Evolutionary conservation across 2,113 vertebrate genomes (phyloP), one percentile per base, ranked within the genome.

Genomic region (Hepsetus odoe): DNA sequence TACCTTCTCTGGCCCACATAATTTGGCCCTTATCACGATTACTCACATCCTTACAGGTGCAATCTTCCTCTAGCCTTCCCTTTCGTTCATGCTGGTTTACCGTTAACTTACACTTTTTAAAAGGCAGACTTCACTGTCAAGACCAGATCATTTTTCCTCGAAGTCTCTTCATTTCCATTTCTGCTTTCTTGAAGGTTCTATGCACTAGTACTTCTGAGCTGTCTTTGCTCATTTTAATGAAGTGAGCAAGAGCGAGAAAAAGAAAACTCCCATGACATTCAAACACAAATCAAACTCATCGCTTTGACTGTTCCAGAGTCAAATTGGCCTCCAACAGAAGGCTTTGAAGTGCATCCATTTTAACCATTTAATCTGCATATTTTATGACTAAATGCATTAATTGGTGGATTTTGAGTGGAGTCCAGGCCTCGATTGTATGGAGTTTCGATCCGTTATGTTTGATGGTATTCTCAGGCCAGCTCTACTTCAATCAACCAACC

Each of bases 261-360:
- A 67, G 56, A 51, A 79, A 75, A 81, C 82, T 88, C 81, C 86
- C 86, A 69, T 79, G 84, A 86, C 84, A 89, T 81, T 80, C 38
- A 35, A 83, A 77, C 70, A 76, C 62, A 80, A 83, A 85, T 79
- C 74, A 74, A 84, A 88, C 86, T 84, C 82, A 80, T 51, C 38
- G 82, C 87, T 80, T 86, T 84, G 84, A 76, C 83, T 86, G 84
- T 84, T 85, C 65, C 1, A 35, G 84, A 85, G 84, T 85, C 80
- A 81, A 85, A 72, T 85, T 86, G 79, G 73, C 83, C 86, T 74
- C 76, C 73, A 79, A 85, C 83, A 81, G 68, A 84, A 86, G 66
- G 74, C 80, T 90, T 91, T 90, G 86, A 92, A 90, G 87, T 88
- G 81, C 70, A 79, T 92, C 86, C 85, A 85, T 90, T 91, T 90